phyloP scores from a whole-genome alignment of 2,113 vertebrate genomes.

The Struthidea cinerea region DNA sequence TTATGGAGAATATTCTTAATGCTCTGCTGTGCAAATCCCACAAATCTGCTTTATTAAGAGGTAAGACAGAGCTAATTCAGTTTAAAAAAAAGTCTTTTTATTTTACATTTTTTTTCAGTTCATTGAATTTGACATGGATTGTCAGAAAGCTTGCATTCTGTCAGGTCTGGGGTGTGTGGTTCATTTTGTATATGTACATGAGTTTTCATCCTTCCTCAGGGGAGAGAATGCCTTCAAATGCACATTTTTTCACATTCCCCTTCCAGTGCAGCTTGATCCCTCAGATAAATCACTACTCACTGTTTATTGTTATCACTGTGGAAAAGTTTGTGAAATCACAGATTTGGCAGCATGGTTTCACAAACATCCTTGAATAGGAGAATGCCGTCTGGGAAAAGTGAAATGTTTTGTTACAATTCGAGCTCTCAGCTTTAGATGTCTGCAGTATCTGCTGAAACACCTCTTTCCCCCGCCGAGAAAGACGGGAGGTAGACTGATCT shows the following conservation, averaged over 20 bases:
- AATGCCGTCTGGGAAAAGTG: not conserved
- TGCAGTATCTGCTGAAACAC: not conserved
- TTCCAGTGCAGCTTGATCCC: not conserved
- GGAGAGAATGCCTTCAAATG: not conserved
- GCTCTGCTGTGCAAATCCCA: not conserved
- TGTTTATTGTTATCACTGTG: constrained; percentile 18
- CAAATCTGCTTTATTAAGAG: not conserved
- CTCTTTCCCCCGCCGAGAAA: not conserved
- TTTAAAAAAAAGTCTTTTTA: not conserved
- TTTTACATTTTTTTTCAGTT: not conserved
- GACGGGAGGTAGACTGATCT: not conserved
- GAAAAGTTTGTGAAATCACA: constrained; percentile 41
- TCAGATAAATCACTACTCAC: constrained; percentile 3
- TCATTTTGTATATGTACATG: not conserved
- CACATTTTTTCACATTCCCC: not conserved
- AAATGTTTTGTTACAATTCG: not conserved
- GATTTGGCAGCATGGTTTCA: not conserved
- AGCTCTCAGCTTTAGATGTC: not conserved
- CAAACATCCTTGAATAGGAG: not conserved
- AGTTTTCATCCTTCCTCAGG: not conserved
- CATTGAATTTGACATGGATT: not conserved
- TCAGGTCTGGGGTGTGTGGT: not conserved
- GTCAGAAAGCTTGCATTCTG: not conserved
- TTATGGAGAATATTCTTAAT: not conserved
- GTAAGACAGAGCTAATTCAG: not conserved